Conservation (phyloP, 2,888 invertebrate species). For the Chironomus riparius region DNA sequence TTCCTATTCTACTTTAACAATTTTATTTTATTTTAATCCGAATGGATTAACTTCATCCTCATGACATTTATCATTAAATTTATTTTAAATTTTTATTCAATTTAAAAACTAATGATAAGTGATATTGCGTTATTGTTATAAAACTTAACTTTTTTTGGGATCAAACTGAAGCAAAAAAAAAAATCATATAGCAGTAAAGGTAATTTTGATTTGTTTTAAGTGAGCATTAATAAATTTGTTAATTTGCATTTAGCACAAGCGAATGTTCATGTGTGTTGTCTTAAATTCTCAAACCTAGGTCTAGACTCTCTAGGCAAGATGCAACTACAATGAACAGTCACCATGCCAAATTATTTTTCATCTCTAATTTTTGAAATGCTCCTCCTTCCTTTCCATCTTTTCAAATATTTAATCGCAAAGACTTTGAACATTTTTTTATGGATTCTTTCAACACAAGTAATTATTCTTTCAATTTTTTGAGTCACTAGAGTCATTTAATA, state of each 20-base stretch:
- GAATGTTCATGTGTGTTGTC: not conserved
- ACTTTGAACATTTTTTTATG: not conserved
- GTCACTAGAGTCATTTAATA: not conserved
- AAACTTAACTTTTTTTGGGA: not conserved
- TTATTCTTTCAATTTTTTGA: not conserved
- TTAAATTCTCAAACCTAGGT: not conserved
- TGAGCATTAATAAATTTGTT: not conserved
- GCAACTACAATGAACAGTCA: conserved; percentile 10
- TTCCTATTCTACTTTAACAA: too few relatives aligned
- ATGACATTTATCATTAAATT: not conserved
- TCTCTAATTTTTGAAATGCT: not conserved
- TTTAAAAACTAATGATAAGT: not conserved
- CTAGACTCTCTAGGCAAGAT: conserved; percentile 20
- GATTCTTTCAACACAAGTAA: conserved; percentile 27
- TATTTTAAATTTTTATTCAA: not conserved
- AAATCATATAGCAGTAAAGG: not conserved
- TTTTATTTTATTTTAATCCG: not conserved
- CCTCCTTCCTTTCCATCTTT: too few relatives aligned
- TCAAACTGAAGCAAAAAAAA: not conserved
- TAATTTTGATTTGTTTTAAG: not conserved
- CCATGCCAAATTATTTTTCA: not conserved
- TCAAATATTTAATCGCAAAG: too few relatives aligned
- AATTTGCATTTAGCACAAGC: not conserved
- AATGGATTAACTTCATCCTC: not conserved
- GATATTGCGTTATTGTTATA: not conserved